Percentiles rank a stretch among this genome's conserved stretches.
Conservation (phyloP, 35 echinoderm and acorn worm genomes). For the Apostichopus californicus region DNA sequence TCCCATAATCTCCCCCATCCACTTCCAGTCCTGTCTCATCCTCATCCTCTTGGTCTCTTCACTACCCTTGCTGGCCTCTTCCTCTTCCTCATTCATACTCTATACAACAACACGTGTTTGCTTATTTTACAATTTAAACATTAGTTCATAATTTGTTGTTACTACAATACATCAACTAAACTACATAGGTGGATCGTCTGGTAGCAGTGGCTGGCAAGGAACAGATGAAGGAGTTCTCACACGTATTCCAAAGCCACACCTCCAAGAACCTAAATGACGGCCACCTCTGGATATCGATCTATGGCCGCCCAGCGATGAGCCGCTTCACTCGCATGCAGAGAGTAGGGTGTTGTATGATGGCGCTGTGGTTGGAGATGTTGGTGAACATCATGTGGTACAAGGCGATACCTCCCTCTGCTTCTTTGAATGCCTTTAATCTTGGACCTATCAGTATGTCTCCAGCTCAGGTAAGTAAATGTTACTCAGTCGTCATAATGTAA, state of each 20-base stretch:
- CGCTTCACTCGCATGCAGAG: conserved; percentile 87
- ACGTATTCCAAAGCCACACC: conserved; percentile 78
- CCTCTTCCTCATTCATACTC: no score
- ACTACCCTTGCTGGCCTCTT: no score
- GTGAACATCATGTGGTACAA: conserved; percentile 96
- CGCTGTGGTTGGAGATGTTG: conserved; percentile 96
- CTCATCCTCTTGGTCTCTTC: no score
- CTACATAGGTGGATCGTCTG: conserved; percentile 83
- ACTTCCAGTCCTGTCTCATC: no score
- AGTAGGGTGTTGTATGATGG: conserved; percentile 90
- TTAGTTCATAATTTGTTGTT: no score
- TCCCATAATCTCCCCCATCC: no score
- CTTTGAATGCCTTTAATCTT: conserved; percentile 71
- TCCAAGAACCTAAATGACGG: conserved; percentile 88
- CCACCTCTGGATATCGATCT: conserved; percentile 94
- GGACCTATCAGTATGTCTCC: conserved; percentile 95
- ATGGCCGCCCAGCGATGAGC: conserved; percentile 75
- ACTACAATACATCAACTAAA: no score
- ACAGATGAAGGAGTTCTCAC: conserved; percentile 93
- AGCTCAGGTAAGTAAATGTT: conserved; percentile 68
- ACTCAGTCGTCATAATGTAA: no score
- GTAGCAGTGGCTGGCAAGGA: conserved; percentile 91
- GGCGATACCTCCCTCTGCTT: conserved; percentile 55
- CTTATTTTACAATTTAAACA: no score
- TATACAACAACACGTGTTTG: no score